phyloP scores from a whole-genome alignment of 2,797 vertebrate species.

The Argyrosomus regius region DNA sequence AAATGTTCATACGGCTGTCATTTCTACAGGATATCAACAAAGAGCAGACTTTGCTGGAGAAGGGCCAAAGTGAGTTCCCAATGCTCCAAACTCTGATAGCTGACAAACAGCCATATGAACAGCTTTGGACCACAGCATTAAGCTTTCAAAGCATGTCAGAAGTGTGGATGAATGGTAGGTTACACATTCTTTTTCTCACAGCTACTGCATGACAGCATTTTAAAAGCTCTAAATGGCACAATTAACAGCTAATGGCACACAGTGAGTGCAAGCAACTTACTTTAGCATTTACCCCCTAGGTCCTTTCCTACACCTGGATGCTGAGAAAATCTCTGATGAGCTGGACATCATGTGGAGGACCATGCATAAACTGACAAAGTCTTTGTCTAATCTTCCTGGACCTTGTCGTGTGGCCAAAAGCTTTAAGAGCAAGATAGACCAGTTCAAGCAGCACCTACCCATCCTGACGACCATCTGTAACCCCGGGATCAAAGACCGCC shows the following conservation, averaged over 20 bases:
- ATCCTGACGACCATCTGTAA: constrained; percentile 90
- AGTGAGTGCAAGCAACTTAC: background rate
- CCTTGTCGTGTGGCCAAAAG: constrained; percentile 87
- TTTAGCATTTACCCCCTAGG: constrained; percentile 73
- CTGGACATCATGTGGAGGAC: constrained; percentile 91
- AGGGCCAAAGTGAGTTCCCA: constrained; percentile 88
- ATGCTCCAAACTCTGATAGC: constrained; percentile 86
- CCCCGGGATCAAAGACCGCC: constrained; percentile 90
- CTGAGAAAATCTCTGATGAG: constrained; percentile 90
- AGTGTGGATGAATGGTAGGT: constrained; percentile 92
- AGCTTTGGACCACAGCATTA: constrained; percentile 91
- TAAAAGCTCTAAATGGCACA: background rate
- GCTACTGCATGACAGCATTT: background rate
- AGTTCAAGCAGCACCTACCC: constrained; percentile 91
- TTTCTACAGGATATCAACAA: constrained; percentile 89
- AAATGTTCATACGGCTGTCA: background rate
- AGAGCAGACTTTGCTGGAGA: constrained; percentile 90
- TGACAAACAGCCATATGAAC: constrained; percentile 90
- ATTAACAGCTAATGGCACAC: background rate
- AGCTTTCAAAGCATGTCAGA: constrained; percentile 90
- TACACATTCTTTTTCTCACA: background rate
- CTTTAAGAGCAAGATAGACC: constrained; percentile 87
- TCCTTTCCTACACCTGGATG: constrained; percentile 85
- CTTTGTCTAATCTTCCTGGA: constrained; percentile 82
- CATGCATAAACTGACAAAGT: constrained; percentile 89